Evolutionary conservation across 2,888 invertebrate genomes (phyloP).

Genomic region (Cryptophagus acutangulus): DNA sequence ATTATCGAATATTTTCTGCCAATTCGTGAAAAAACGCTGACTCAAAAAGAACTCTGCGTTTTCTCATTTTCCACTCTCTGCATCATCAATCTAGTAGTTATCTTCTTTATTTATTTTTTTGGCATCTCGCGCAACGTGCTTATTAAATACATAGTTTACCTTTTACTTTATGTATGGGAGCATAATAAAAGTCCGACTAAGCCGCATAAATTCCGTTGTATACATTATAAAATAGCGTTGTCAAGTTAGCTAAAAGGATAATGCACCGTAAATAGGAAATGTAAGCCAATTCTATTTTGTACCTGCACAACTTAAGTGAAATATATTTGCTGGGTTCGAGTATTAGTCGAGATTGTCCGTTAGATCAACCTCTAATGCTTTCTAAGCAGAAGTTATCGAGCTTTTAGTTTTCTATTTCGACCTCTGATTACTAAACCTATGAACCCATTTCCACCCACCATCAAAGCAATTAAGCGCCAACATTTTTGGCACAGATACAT

Average conservation of each 20-base stretch:
- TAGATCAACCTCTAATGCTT: slow-evolving; percentile 33
- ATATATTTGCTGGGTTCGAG: slow-evolving; percentile 26
- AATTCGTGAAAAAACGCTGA: slow-evolving; percentile 1
- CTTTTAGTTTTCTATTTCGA: slow-evolving; percentile 34
- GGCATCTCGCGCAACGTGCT: too few relatives aligned
- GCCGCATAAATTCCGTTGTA: slow-evolving; percentile 3
- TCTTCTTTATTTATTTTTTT: neutral
- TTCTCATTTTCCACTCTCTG: neutral
- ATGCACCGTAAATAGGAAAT: slow-evolving; percentile 18
- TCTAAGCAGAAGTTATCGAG: slow-evolving; percentile 33
- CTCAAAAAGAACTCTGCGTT: neutral
- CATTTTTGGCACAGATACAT: too few relatives aligned
- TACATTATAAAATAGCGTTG: slow-evolving; percentile 3
- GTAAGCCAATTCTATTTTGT: slow-evolving; percentile 19
- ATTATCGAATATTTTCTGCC: slow-evolving; percentile 3
- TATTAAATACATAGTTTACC: too few relatives aligned
- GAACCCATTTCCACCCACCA: too few relatives aligned
- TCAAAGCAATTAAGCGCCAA: too few relatives aligned
- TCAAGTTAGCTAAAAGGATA: slow-evolving; percentile 7
- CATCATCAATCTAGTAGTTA: neutral
- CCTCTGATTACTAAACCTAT: too few relatives aligned
- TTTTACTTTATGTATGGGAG: slow-evolving; percentile 2
- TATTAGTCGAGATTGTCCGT: slow-evolving; percentile 34
- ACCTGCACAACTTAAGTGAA: slow-evolving; percentile 26
- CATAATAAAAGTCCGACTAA: slow-evolving; percentile 3